Conservation (phyloP, 2,888 invertebrate genomes). For the Stratiomys singularior region DNA sequence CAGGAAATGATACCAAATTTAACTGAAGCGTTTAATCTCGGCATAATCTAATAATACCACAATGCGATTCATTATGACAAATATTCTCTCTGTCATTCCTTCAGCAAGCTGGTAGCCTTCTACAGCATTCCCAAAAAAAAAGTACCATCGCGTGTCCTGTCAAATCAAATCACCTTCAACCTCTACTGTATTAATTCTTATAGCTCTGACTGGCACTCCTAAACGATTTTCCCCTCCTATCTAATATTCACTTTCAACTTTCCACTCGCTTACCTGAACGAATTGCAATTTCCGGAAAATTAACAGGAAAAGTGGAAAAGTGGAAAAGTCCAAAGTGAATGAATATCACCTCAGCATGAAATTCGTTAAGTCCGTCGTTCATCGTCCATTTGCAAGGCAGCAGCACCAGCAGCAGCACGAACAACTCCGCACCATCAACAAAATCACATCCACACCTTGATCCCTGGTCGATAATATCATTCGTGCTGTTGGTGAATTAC, state of each 20-base stretch:
- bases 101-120: too few species aligned
- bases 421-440: slow-evolving; percentile 42
- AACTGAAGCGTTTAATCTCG: too few species aligned
- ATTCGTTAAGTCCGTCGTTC: slow-evolving; percentile 32
- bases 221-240: slow-evolving; percentile 8
- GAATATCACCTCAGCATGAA: slow-evolving; percentile 20
- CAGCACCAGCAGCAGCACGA: too few species aligned
- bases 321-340: slow-evolving; percentile 20
- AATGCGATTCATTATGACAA: too few species aligned
- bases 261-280: not conserved
- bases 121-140: not conserved
- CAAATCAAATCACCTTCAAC: slow-evolving; percentile 30
- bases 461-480: slow-evolving; percentile 53
- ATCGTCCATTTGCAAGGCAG: too few species aligned
- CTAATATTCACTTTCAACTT: not conserved
- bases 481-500: slow-evolving; percentile 34
- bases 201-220: slow-evolving; percentile 30
- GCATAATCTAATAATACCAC: too few species aligned
- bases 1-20: too few species aligned
- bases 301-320: slow-evolving; percentile 35
- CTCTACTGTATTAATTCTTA: not conserved
- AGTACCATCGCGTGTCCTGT: slow-evolving; percentile 41
- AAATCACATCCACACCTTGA: slow-evolving; percentile 66
- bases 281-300: slow-evolving; percentile 48
- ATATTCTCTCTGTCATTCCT: too few species aligned